Percentiles rank a stretch among this genome's conserved stretches.
Conservation (phyloP, 2,888 invertebrate genomes). For the Hemistola chrysoprasaria region DNA sequence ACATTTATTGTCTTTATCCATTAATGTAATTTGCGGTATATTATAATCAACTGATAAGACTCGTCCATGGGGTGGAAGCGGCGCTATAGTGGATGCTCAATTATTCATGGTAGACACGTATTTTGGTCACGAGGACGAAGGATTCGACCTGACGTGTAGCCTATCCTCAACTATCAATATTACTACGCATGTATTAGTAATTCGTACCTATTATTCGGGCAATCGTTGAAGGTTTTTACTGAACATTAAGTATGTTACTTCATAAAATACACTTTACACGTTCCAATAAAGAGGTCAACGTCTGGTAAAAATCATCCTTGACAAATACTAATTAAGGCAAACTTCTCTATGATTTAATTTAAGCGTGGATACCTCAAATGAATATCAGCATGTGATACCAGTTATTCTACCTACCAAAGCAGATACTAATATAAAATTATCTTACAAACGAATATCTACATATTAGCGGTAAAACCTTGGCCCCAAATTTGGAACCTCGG, state of each 20-base stretch:
- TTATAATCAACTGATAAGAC: conserved; percentile 56
- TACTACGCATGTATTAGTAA: not conserved
- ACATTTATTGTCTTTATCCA: conserved; percentile 26
- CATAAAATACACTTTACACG: conserved; percentile 34
- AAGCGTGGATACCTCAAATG: conserved; percentile 13
- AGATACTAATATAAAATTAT: conserved; percentile 51
- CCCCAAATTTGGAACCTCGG: conserved; percentile 71
- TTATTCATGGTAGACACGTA: conserved; percentile 68
- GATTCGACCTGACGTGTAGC: conserved; percentile 30
- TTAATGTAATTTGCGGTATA: conserved; percentile 32
- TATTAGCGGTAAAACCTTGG: conserved; percentile 73
- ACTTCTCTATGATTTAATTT: conserved; percentile 34
- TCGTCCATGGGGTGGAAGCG: conserved; percentile 48
- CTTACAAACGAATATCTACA: conserved; percentile 62
- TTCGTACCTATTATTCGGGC: conserved; percentile 34
- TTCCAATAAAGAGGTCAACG: conserved; percentile 30
- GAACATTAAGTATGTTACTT: conserved; percentile 56
- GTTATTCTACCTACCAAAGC: conserved; percentile 51
- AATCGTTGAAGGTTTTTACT: conserved; percentile 48
- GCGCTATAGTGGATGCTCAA: conserved; percentile 48
- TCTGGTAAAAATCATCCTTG: conserved; percentile 24
- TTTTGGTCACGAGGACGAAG: conserved; percentile 75
- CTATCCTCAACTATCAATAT: conserved; percentile 38
- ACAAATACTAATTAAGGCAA: conserved; percentile 27
- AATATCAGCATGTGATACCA: conserved; percentile 36